phyloP scores from a whole-genome alignment of 2,113 vertebrate genomes.

The Eretmochelys imbricata region DNA sequence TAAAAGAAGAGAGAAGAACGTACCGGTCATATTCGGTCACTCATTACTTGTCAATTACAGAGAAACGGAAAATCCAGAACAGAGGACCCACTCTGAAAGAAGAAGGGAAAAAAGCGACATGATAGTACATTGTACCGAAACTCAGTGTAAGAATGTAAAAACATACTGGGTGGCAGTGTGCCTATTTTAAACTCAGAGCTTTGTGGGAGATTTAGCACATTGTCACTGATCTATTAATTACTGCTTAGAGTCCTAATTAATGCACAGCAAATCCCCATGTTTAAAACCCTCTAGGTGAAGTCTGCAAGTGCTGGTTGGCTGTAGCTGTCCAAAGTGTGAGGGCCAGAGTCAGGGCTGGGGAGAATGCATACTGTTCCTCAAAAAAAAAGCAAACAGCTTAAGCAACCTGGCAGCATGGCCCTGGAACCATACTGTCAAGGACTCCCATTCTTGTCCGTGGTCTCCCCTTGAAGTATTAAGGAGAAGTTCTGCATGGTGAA shows the following conservation, averaged over 20 bases:
- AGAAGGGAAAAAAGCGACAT: background rate
- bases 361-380: background rate
- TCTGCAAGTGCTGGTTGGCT: background rate
- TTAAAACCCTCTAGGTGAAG: background rate
- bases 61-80: background rate
- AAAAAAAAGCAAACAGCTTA: background rate
- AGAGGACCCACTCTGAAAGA: background rate
- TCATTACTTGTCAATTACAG: background rate
- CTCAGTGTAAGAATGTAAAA: background rate
- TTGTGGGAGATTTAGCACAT: background rate
- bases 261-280: background rate
- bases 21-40: background rate
- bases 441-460: background rate
- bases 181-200: background rate
- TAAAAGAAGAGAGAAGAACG: accelerated
- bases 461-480: background rate
- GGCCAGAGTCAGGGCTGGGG: background rate
- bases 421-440: background rate
- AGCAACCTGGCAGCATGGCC: background rate
- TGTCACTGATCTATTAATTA: background rate
- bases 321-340: background rate
- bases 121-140: background rate
- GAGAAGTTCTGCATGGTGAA: background rate
- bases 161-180: background rate
- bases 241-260: background rate